These are phyloP conservation scores for Vicugna pacos DNA, from an alignment of 2,113 vertebrate species.

Conservation along the genomic window DNA sequence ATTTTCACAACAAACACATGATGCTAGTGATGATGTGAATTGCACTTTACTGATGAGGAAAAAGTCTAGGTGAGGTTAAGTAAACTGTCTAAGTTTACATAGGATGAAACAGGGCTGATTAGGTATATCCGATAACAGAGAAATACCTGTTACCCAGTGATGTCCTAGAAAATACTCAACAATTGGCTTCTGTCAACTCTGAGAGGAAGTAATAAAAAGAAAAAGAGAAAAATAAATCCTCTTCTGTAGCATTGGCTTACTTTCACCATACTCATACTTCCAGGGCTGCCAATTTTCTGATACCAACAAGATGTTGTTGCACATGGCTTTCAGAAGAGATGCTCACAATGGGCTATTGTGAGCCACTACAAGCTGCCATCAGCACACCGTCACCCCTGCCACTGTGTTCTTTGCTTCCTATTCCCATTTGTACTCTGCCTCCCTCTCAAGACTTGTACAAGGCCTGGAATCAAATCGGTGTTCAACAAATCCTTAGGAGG, in stretches of 20 bases:
- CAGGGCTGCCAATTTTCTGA: not conserved
- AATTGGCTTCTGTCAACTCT: not conserved
- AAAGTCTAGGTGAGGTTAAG: not conserved
- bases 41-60: not conserved
- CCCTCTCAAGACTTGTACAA: not conserved
- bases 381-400: rapidly evolving
- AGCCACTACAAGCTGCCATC: not conserved
- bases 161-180: not conserved
- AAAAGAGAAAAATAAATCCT: no score
- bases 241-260: not conserved
- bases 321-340: not conserved
- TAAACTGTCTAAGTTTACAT: not conserved
- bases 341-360: rapidly evolving
- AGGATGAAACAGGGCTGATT: not conserved
- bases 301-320: not conserved
- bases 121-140: not conserved
- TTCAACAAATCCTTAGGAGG: not conserved
- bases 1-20: not conserved
- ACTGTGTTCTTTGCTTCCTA: not conserved
- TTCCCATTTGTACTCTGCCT: not conserved
- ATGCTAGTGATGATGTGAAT: not conserved
- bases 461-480: not conserved
- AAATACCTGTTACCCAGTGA: rapidly evolving
- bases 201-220: not conserved
- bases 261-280: not conserved